phyloP scores from a whole-genome alignment of 2,797 vertebrate species.

The Periophthalmus magnuspinnatus region DNA sequence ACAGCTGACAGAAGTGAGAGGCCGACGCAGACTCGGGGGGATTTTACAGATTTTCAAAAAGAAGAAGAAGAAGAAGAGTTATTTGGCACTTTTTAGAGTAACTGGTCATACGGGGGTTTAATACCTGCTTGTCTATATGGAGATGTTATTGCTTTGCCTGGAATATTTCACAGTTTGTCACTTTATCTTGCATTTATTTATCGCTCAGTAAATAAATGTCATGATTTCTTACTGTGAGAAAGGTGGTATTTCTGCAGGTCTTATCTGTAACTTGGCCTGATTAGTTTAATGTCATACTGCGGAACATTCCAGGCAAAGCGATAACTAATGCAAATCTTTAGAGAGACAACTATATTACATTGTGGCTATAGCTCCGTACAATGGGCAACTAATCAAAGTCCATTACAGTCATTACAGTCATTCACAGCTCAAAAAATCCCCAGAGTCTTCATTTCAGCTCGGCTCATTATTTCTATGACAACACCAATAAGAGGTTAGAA shows the following conservation, averaged over 20 bases:
- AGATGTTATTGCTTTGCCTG: background rate
- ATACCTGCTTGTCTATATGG: background rate
- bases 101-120: background rate
- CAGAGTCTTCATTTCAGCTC: background rate
- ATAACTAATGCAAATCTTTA: too few species aligned
- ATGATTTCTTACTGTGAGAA: too few species aligned
- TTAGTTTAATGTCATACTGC: too few species aligned
- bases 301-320: too few species aligned
- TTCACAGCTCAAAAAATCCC: background rate
- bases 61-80: background rate
- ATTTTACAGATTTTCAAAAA: constrained; percentile 1
- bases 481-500: background rate
- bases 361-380: background rate
- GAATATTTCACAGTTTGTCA: background rate
- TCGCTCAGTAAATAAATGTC: too few species aligned
- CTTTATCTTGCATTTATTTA: background rate
- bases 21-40: constrained; percentile 18
- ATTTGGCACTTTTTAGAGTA: constrained; percentile 7
- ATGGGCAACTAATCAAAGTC: background rate
- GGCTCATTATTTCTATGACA: background rate
- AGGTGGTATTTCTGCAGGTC: too few species aligned
- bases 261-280: too few species aligned
- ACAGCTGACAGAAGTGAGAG: constrained; percentile 53
- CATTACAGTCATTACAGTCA: constrained; percentile 4
- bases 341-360: background rate